Percentiles rank a stretch among this genome's conserved stretches.
Evolutionary conservation across 92 coral and sea anemone species (phyloP).

Genomic region (Zoanthus gigantus): DNA sequence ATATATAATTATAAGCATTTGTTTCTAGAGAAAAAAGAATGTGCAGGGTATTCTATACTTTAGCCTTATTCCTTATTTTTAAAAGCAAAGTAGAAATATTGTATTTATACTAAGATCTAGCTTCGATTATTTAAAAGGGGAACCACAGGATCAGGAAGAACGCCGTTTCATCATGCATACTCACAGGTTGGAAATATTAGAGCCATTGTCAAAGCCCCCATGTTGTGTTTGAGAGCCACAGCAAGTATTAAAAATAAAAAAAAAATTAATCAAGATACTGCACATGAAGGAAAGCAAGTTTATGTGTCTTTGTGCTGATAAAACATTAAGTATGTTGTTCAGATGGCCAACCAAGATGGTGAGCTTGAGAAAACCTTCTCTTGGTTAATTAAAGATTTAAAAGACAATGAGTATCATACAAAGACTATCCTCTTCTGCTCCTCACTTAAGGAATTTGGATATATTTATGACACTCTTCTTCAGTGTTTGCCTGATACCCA

Average conservation of each 20-base stretch:
- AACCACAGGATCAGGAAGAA: conserved; percentile 13
- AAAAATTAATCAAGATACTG: conserved; percentile 18
- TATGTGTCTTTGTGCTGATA: conserved; percentile 28
- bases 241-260: conserved; percentile 18
- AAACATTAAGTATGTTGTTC: conserved; percentile 29
- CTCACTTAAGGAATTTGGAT: conserved; percentile 52
- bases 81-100: not conserved
- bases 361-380: conserved; percentile 36
- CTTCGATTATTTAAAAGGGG: conserved; percentile 27
- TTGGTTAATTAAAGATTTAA: conserved; percentile 24
- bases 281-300: conserved; percentile 25
- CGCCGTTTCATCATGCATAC: conserved; percentile 41
- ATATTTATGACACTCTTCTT: conserved; percentile 30
- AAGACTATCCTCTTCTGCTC: conserved; percentile 55
- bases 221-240: conserved; percentile 47
- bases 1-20: too few relatives aligned
- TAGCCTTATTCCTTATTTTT: not conserved
- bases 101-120: not conserved
- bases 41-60: not conserved
- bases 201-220: conserved; percentile 43
- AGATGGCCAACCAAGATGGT: conserved; percentile 21
- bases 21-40: too few relatives aligned
- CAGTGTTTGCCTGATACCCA: not conserved
- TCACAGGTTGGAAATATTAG: conserved; percentile 38
- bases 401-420: not conserved